Evolutionary conservation across 2,113 vertebrate genomes (phyloP).

Genomic region (Scomber colias): DNA sequence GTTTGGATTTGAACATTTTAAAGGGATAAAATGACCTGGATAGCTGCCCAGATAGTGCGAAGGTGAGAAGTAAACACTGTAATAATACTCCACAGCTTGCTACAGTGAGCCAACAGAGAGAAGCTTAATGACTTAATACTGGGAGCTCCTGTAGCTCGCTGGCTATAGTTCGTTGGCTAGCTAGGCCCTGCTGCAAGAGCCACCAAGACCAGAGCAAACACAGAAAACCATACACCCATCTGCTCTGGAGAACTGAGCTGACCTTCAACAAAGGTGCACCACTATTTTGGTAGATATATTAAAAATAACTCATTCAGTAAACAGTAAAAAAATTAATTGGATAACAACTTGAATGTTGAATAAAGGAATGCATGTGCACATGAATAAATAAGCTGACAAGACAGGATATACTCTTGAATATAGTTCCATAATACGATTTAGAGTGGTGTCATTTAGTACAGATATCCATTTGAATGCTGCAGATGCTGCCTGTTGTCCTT

Average conservation of each 20-base stretch:
- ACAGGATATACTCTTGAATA: too few relatives aligned
- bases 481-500: constrained; percentile 41
- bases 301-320: neutral
- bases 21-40: constrained; percentile 1
- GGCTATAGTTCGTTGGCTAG: constrained; percentile 15
- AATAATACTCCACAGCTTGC: constrained; percentile 32
- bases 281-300: neutral
- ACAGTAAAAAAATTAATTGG: neutral
- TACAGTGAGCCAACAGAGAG: constrained; percentile 38
- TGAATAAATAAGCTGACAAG: too few relatives aligned
- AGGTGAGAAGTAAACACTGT: constrained; percentile 26
- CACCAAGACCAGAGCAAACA: constrained; percentile 44
- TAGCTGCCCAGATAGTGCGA: neutral
- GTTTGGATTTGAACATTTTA: neutral
- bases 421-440: neutral
- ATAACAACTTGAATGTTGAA: neutral
- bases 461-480: constrained; percentile 17
- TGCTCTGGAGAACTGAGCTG: constrained; percentile 17
- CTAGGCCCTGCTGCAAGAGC: constrained; percentile 11
- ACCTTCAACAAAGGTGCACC: neutral
- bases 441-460: neutral
- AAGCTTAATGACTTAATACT: constrained; percentile 45
- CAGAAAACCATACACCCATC: constrained; percentile 1
- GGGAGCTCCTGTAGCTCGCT: constrained; percentile 11
- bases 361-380: neutral